Percentiles rank a stretch among this genome's conserved stretches.
Evolutionary conservation across 2,113 vertebrate species (phyloP).

Genomic region (Phycodurus eques): DNA sequence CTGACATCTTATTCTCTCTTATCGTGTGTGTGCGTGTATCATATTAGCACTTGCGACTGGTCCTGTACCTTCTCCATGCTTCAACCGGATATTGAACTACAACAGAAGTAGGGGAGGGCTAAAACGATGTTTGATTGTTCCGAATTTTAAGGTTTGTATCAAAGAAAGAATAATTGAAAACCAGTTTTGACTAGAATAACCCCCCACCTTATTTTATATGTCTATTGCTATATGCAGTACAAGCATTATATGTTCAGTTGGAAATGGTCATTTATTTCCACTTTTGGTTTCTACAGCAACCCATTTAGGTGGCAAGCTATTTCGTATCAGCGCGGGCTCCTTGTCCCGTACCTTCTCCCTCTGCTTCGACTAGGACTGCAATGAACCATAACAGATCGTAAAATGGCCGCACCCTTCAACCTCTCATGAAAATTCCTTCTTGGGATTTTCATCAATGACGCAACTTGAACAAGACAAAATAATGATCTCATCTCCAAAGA

Average conservation of each 20-base stretch:
- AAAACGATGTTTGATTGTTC: background rate
- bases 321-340: no score
- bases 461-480: conserved; percentile 46
- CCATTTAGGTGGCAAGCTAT: background rate
- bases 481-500: conserved; percentile 56
- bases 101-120: background rate
- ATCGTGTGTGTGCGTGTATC: conserved; percentile 43
- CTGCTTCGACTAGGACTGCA: background rate
- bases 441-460: conserved; percentile 52
- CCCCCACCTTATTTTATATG: background rate
- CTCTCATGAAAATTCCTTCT: conserved; percentile 29
- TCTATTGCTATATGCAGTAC: background rate
- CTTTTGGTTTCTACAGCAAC: background rate
- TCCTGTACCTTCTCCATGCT: background rate
- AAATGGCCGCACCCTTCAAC: conserved; percentile 24
- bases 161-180: background rate
- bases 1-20: conserved; percentile 71
- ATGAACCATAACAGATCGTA: conserved; percentile 26
- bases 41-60: background rate
- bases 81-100: background rate
- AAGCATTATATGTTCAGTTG: no score
- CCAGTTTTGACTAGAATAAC: background rate
- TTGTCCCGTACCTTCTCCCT: no score
- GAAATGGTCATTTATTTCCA: background rate
- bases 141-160: background rate